Base-by-base conservation (phyloP, 2,113 vertebrate species). In the Oncorhynchus keta region DNA sequence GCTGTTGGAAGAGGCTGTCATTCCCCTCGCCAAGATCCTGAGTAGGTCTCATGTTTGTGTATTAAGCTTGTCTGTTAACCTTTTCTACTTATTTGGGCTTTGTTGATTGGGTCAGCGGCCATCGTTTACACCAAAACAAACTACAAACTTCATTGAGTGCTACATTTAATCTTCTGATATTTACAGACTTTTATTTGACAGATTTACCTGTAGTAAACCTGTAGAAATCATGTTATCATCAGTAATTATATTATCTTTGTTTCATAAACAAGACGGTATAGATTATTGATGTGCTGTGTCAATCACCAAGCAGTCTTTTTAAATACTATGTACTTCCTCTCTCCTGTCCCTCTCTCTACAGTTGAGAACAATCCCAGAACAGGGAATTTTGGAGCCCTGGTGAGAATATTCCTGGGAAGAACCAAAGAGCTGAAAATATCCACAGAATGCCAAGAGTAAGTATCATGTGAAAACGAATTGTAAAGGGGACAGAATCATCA, bases 371-470 rank as follows among this genome's bases (percentile, higher is more conserved):
- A 99, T 92, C 96, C 95, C 77, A 95, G 95, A 81, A 96, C 97
- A 1, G 97, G 97, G 84, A 99, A 99, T 89, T 95, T 99, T 68
- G 94, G 94, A 1, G 94, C 96, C 0, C 88, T 99, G 78, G 94
- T 98, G 80, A 96, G 95, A 89, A 93, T 99, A 87, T 99, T 99
- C 89, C 94, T 99, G 82, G 95, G 94, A 77, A 94, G 98, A 95
- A 99, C 97, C 90, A 98, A 97, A 94, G 98, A 99, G 83, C 88
- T 99, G 86, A 99, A 99, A 90, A 95, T 99, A 84, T 99, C 97
- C 1, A 97, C 97, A 79, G 97, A 99, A 95, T 99, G 97, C 88
- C 95, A 98, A 89, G 97, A 99, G 98, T 99, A 92, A 97, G 97
- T 94, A 84, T 64, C 48, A 75, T 48, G 32, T 62, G 14, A 24